Evolutionary conservation across 2,113 vertebrate genomes (phyloP), one percentile per base, ranked within the genome.

Genomic region (Poecilia latipinna): DNA sequence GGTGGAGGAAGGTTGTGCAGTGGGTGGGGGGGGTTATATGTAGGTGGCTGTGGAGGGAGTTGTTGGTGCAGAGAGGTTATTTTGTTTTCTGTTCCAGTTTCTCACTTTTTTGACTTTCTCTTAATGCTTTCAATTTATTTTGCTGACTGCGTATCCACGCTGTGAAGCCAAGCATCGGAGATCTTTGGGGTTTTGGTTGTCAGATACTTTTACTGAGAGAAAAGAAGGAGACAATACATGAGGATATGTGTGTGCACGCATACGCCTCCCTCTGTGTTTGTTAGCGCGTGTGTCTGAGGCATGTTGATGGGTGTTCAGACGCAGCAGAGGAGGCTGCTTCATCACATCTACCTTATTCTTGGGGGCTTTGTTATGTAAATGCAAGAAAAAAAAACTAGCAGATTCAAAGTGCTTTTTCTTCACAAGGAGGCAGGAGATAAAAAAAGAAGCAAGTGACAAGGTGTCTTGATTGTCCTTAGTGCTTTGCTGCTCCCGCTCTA

Each of bases 281-380:
- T 77, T 39, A 48, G 75, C 75, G 75, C 80, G 82, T 86, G 80
- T 86, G 71, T 82, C 61, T 78, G 76, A 82, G 85, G 82, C 78
- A 84, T 91, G 89, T 91, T 92, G 89, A 91, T 90, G 87, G 78
- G 78, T 87, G 89, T 90, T 89, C 86, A 86, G 88, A 83, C 76
- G 87, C 82, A 84, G 83, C 67, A 66, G 87, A 74, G 81, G 70
- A 82, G 82, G 85, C 86, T 84, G 86, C 94, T 96, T 97, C 96
- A 95, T 96, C 96, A 96, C 96, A 96, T 96, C 95, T 95, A 95
- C 94, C 95, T 96, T 95, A 96, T 96, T 96, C 96, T 96, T 95
- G 63, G 75, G 93, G 93, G 96, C 97, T 98, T 98, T 98, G 96
- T 98, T 97, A 99, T 98, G 97, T 96, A 97, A 99, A 98, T 98